Base-by-base conservation (phyloP, 2,797 vertebrate species). In the Florisuga fusca region DNA sequence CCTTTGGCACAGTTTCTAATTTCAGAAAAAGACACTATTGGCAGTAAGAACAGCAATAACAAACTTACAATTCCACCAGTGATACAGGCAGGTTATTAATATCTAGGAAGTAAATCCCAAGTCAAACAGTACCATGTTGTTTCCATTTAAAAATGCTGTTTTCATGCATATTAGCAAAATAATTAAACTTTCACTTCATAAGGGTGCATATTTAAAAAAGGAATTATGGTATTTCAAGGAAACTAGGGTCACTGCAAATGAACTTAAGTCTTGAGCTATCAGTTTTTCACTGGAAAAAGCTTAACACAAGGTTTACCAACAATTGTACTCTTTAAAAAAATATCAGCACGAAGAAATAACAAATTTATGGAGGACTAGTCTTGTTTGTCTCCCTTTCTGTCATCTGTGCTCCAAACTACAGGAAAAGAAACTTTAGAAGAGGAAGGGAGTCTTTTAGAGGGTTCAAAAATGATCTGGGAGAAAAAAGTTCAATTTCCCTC, bases 91-190 rank as follows among this genome's bases (percentile, higher is more conserved):
- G 57, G 64, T 92, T 90, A 87, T 95, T 90, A 95, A 79, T 84
- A 94, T 34, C 90, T 87, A 87, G 68, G 33, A 57, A 90, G 34
- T 54, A 93, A 93, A 93, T 90, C 94, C 74, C 82, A 78, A 89
- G 54, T 85, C 86, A 95, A 95, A 92, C 17, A 83, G 67, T 66
- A 74, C 75, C 93, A 91, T 94, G 92, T 73, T 93, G 83, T 89
- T 95, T 93, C 58, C 1, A 0, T 84, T 91, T 46, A 33, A 74
- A 85, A 67, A 68, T 48, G 41, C 25, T 83, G 34, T 89, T 92
- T 95, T 93, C 73, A 73, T 94, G 66, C 58, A 62, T 79, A 79
- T 93, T 90, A 93, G 57, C 77, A 87, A 93, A 95, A 91, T 73
- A 89, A 74, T 93, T 92, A 69, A 45, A 87, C 48, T 89, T 74